Percentiles rank a stretch among this genome's conserved stretches.
phyloP scores from a whole-genome alignment of 2,888 invertebrate genomes.

The Petrolisthes manimaculis region DNA sequence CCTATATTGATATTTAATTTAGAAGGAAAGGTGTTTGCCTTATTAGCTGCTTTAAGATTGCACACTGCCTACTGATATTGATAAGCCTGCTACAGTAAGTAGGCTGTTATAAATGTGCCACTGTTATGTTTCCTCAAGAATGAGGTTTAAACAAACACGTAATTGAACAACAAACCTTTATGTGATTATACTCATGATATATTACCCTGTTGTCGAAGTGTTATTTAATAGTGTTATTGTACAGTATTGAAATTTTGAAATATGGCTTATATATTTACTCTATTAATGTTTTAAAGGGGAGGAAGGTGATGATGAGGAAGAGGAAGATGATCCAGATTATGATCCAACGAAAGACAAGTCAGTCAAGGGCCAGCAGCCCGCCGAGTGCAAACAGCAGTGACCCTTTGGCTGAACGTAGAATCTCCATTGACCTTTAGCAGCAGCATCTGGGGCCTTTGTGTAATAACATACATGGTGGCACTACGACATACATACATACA shows the following conservation, averaged over 20 bases:
- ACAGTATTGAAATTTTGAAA: background rate
- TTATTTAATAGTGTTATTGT: slow-evolving; percentile 2
- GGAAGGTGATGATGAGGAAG: slow-evolving; percentile 66
- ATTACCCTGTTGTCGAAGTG: background rate
- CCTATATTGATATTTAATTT: background rate
- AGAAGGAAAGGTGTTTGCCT: background rate
- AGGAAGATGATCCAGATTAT: slow-evolving; percentile 67
- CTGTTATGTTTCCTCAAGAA: background rate
- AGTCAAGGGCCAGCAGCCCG: slow-evolving; percentile 64
- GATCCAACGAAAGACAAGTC: slow-evolving; percentile 66
- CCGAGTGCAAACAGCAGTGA: slow-evolving; percentile 67
- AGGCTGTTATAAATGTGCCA: slow-evolving; percentile 21
- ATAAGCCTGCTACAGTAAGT: slow-evolving; percentile 35
- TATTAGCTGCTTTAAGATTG: slow-evolving; percentile 43
- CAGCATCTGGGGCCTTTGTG: slow-evolving; percentile 46
- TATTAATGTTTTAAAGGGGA: slow-evolving; percentile 54
- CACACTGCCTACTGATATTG: slow-evolving; percentile 43
- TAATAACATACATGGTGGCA: slow-evolving; percentile 31
- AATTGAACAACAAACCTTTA: slow-evolving; percentile 62
- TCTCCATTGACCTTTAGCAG: slow-evolving; percentile 41
- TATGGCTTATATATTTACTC: background rate
- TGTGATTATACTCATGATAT: slow-evolving; percentile 46
- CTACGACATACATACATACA: slow-evolving; percentile 24
- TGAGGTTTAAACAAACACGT: slow-evolving; percentile 8
- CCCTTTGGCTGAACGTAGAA: slow-evolving; percentile 46